These are phyloP conservation scores for Cepaea hortensis DNA, from an alignment of 2,888 invertebrate genomes.

Conservation along the genomic window DNA sequence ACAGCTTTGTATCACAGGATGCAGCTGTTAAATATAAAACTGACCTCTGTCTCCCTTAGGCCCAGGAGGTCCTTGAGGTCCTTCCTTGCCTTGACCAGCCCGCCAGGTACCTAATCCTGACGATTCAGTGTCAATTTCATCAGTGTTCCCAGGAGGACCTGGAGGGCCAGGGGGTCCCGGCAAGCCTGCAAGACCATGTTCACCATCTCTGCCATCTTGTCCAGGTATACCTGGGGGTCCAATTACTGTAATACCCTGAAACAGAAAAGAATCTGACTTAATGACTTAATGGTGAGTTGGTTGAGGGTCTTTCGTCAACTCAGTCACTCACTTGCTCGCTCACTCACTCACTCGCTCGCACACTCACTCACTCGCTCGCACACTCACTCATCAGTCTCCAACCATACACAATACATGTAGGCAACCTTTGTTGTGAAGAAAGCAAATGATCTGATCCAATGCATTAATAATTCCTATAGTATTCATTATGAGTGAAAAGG, in stretches of 20 bases:
- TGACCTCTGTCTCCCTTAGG: conserved; percentile 14
- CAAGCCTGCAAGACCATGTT: conserved; percentile 47
- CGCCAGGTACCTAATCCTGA: conserved; percentile 1
- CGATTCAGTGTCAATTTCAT: not conserved
- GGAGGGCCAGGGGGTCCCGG: conserved; percentile 59
- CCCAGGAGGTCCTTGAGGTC: conserved; percentile 48
- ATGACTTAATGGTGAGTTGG: too few species aligned
- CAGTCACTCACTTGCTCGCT: too few species aligned
- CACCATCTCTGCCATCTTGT: conserved; percentile 52
- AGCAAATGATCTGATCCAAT: too few species aligned
- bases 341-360: too few species aligned
- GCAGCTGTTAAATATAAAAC: not conserved
- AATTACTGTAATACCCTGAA: conserved; percentile 49
- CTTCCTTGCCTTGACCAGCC: conserved; percentile 49
- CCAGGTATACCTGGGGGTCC: conserved; percentile 56
- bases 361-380: too few species aligned
- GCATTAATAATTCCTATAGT: too few species aligned
- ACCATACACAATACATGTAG: too few species aligned
- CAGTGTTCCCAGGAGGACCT: conserved; percentile 31
- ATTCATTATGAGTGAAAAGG: too few species aligned
- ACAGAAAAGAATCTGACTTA: not conserved
- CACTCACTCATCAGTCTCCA: too few species aligned
- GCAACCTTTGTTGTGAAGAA: too few species aligned
- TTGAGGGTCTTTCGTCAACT: too few species aligned
- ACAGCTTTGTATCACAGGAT: not conserved